Conservation (phyloP, 2,888 invertebrate species). For the Phalangium opilio region DNA sequence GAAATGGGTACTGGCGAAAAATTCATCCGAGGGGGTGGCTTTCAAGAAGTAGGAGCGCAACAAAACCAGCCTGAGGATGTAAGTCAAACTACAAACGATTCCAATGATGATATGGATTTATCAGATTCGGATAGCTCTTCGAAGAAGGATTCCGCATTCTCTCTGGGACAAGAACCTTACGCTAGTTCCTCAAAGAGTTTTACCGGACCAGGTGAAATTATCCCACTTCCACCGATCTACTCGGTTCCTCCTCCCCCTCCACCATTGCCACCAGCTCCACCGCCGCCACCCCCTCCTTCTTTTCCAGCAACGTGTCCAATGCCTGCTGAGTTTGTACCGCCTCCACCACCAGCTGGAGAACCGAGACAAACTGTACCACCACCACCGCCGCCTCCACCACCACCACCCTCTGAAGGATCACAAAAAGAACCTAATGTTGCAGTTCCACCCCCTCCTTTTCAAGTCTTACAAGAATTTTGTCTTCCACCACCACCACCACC, state of each 20-base stretch:
- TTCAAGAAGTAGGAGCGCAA: conserved; percentile 2
- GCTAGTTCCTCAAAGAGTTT: not conserved
- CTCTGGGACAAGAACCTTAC: not conserved
- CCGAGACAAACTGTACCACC: not conserved
- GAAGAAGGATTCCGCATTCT: not conserved
- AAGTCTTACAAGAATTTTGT: too few species aligned
- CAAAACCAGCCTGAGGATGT: not conserved
- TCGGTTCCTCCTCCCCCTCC: not conserved
- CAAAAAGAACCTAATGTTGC: too few species aligned
- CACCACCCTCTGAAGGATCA: too few species aligned
- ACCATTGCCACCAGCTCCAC: conserved; percentile 5
- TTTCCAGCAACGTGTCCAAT: too few species aligned
- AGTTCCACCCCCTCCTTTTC: too few species aligned
- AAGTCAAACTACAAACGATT: not conserved
- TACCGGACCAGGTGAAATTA: not conserved
- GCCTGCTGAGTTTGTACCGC: too few species aligned
- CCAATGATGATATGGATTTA: not conserved
- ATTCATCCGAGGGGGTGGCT: conserved; percentile 20
- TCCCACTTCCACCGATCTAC: conserved; percentile 8
- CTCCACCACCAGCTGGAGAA: conserved; percentile 6
- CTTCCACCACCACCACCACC: too few species aligned
- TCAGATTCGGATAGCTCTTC: not conserved
- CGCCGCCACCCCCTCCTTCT: conserved; percentile 3
- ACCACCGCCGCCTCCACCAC: too few species aligned
- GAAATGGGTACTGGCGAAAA: conserved; percentile 23